phyloP scores from a whole-genome alignment of 37 sponge, comb jelly and placozoan species.

The Halichondria panicea region DNA sequence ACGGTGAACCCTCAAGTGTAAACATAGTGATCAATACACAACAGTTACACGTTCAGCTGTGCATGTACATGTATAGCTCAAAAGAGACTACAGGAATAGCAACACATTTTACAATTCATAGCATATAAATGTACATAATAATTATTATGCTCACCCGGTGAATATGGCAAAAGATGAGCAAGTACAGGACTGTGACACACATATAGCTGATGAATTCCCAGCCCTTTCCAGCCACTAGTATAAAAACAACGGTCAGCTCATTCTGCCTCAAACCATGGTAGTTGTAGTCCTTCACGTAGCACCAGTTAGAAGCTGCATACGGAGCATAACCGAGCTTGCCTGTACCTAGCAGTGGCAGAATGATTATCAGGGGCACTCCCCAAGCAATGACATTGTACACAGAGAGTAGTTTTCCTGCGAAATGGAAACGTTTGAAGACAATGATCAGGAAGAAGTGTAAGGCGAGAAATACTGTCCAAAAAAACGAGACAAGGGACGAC shows the following conservation, averaged over 20 bases:
- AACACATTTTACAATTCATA: too few species aligned
- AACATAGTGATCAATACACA: too few species aligned
- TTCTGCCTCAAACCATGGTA: not conserved
- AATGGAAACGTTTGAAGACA: constrained; percentile 15
- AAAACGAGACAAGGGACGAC: constrained; percentile 48
- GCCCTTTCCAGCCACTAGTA: constrained; percentile 47
- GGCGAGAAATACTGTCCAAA: constrained; percentile 64
- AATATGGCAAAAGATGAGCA: constrained; percentile 11
- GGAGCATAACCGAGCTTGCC: constrained; percentile 45
- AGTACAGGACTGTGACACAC: constrained; percentile 21
- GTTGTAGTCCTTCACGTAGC: constrained; percentile 15
- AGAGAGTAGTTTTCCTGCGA: constrained; percentile 34
- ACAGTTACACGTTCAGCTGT: too few species aligned
- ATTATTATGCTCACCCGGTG: not conserved
- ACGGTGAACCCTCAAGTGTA: too few species aligned
- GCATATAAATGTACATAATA: too few species aligned
- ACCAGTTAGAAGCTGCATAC: constrained; percentile 44
- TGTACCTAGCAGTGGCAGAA: not conserved
- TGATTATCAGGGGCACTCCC: constrained; percentile 53
- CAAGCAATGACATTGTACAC: constrained; percentile 56
- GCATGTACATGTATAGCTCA: not conserved
- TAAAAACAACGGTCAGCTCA: not conserved
- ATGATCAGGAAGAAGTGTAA: constrained; percentile 54
- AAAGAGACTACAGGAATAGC: too few species aligned
- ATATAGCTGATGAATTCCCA: constrained; percentile 63